Evolutionary conservation across 2,797 vertebrate species (phyloP), one percentile per base, ranked within the genome.

Genomic region (Lophura swinhoii): DNA sequence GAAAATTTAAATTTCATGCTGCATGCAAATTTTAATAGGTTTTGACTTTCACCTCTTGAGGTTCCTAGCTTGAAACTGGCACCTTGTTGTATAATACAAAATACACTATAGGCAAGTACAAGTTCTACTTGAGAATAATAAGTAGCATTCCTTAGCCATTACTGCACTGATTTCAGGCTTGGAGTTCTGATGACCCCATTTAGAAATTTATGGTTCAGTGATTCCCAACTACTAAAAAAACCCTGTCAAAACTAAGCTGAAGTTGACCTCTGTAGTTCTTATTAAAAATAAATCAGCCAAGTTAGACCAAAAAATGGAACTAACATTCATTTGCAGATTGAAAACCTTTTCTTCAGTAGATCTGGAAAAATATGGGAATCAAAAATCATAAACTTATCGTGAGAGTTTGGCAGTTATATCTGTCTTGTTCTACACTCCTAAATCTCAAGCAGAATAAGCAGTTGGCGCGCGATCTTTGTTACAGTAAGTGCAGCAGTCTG

Each of bases 401-500:
- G 44, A 23, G 21, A n/a, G 72, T 48, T 81, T 88, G 59, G 29
- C n/a, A 63, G n/a, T 51, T 67, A 23, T 1, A 14, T 84, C n/a
- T 94, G 87, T 8, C 41, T 90, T 78, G 15, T 84, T 77, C 35
- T 75, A 1, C 1, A 0, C 9, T 67, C 6, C 60, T 84, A 6
- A 23, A 22, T 68, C 51, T 31, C 49, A 39, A 77, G 35, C 15
- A 49, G 33, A 86, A 68, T 31, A 66, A 84, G n/a, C 46, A 66
- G 9, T n/a, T 92, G 73, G 26, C 26, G 41, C 17, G 6, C 39
- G 16, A 7, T 53, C 59, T 83, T 68, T 63, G 10, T 59, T 77
- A 7, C 4, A 70, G n/a, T 53, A 4, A 4, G n/a, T 69, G 69
- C 33, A 77, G 10, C 60, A 0, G 0, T 35, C 64, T 82, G 12